Conservation (phyloP, 53 echinoderm and acorn worm species). For the Paracentrotus lividus region DNA sequence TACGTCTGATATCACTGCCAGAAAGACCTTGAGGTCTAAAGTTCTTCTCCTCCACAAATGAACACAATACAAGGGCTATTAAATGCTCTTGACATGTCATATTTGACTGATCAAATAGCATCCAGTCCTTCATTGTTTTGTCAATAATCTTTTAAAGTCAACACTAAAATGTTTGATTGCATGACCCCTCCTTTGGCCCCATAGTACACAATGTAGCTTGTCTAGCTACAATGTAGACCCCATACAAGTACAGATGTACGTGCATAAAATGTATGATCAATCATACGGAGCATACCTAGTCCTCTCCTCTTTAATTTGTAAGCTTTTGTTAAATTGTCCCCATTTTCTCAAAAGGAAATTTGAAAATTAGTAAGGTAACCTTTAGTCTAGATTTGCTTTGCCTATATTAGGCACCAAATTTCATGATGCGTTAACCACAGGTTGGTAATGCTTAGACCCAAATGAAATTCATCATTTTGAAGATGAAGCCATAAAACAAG, state of each 20-base stretch:
- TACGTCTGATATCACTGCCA: background rate
- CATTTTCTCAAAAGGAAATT: no score
- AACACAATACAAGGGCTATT: constrained; percentile 40
- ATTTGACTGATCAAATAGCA: constrained; percentile 53
- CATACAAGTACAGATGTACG: no score
- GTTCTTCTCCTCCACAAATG: constrained; percentile 26
- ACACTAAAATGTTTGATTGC: constrained; percentile 5
- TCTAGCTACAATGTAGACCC: background rate
- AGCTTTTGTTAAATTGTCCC: background rate
- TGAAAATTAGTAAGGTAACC: no score
- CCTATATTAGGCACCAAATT: background rate
- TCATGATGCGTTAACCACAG: background rate
- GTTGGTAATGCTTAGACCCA: background rate
- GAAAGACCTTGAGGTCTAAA: constrained; percentile 46
- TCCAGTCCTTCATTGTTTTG: constrained; percentile 35
- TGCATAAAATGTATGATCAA: background rate
- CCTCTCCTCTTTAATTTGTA: background rate
- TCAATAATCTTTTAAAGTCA: constrained; percentile 55
- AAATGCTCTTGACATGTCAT: constrained; percentile 33
- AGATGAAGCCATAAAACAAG: background rate
- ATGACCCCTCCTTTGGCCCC: background rate
- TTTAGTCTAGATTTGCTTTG: no score
- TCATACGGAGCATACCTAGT: background rate
- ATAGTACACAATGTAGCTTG: background rate
- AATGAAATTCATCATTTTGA: background rate